Percentiles rank a stretch among this genome's conserved stretches.
These are phyloP conservation scores for Ferdinandea cuprea DNA, from an alignment of 2,888 invertebrate genomes.

Conservation along the genomic window DNA sequence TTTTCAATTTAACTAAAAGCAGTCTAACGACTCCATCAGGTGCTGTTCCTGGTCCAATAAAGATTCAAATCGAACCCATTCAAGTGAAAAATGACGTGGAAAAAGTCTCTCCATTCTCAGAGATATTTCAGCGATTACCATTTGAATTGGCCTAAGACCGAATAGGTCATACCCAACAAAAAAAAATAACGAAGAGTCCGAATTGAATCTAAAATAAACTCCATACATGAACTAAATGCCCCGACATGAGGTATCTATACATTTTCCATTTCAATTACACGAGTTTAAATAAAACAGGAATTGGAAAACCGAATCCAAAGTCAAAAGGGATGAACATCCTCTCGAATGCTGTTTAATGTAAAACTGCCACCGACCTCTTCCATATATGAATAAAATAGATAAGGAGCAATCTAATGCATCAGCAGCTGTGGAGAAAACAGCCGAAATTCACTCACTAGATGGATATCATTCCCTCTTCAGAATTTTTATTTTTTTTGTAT, in stretches of 20 bases:
- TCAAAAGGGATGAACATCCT: slow-evolving; percentile 33
- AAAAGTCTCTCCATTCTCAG: background rate
- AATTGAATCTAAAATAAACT: slow-evolving; percentile 49
- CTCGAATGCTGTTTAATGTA: slow-evolving; percentile 18
- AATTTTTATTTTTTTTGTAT: slow-evolving; percentile 9
- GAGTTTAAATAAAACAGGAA: slow-evolving; percentile 12
- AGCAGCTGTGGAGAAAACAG: slow-evolving; percentile 68
- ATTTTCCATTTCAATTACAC: slow-evolving; percentile 71
- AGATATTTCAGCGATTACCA: slow-evolving; percentile 36
- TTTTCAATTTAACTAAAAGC: slow-evolving; percentile 59
- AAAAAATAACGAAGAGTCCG: slow-evolving; percentile 5
- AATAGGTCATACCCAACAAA: slow-evolving; percentile 48
- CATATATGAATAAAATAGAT: slow-evolving; percentile 59
- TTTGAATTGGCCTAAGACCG: slow-evolving; percentile 55
- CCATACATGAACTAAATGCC: slow-evolving; percentile 55
- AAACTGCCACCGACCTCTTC: background rate
- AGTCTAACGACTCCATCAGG: slow-evolving; percentile 19
- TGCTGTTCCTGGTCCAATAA: slow-evolving; percentile 27
- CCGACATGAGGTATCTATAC: no score
- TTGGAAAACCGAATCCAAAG: background rate
- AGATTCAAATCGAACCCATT: slow-evolving; percentile 46
- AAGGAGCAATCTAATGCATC: slow-evolving; percentile 72
- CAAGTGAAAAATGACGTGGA: slow-evolving; percentile 22
- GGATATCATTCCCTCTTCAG: slow-evolving; percentile 37
- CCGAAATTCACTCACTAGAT: slow-evolving; percentile 52